Conservation (phyloP, 1,140 invertebrate genomes). For the Anastatus disparis region DNA sequence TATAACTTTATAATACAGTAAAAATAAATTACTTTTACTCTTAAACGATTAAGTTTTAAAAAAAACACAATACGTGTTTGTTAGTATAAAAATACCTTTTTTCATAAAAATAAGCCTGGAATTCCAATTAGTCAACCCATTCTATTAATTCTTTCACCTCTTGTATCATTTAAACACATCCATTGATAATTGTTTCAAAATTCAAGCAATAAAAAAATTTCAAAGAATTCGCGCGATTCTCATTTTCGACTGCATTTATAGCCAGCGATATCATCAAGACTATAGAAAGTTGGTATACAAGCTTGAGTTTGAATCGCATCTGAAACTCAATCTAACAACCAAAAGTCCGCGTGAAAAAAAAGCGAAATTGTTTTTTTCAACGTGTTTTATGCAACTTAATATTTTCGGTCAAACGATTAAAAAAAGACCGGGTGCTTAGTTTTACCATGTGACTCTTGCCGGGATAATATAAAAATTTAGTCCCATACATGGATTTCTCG, state of each 20-base stretch:
- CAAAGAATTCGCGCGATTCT: neutral
- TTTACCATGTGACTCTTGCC: conserved; percentile 51
- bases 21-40: no score
- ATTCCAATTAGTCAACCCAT: no score
- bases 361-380: no score
- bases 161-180: no score
- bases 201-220: neutral
- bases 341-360: neutral
- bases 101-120: no score
- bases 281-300: neutral
- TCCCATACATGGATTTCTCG: conserved; percentile 12
- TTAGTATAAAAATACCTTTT: no score
- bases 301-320: neutral
- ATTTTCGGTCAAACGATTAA: conserved; percentile 50
- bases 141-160: no score
- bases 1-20: no score
- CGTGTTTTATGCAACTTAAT: conserved; percentile 53
- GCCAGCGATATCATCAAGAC: conserved; percentile 17
- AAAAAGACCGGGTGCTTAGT: conserved; percentile 48
- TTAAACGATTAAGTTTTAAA: no score
- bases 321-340: conserved; percentile 1
- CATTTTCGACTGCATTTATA: neutral
- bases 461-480: conserved; percentile 51
- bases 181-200: neutral
- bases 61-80: no score